Evolutionary conservation across 2,113 vertebrate species (phyloP), one percentile per base, ranked within the genome.

Genomic region (Hassar affinis): DNA sequence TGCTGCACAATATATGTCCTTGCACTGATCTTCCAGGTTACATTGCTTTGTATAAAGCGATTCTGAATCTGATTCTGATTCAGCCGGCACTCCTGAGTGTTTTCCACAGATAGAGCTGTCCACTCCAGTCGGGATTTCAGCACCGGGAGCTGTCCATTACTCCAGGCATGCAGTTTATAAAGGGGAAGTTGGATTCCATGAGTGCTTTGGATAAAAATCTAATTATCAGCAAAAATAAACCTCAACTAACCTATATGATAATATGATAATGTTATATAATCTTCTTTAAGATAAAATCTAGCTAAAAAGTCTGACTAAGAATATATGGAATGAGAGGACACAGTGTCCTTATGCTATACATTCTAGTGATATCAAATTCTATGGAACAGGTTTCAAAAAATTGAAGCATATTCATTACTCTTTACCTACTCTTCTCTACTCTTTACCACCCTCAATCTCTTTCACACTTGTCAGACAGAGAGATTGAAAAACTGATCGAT

Each of bases 391-490:
- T 83, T 80, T 85, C 45, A 42, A 42, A 45, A 38, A 64, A 66
- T 76, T 71, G 35, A 82, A 71, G 62, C 84, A 78, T 74, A 78
- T 79, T 81, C 84, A 79, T 52, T 33, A 56, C 54, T 25, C n/a
- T 38, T 25, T 42, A 42, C 20, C 71, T 27, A 22, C 14, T 9
- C 56, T 20, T 3, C 56, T 6, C 56, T 3, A 20, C 22, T 20
- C 22, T 15, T 4, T 15, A 0, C 54, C 8, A 8, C 72, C 18
- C 82, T 49, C 80, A 6, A 42, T 72, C 68, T 42, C 76, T 59
- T 33, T 49, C 14, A 85, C 64, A 52, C 3, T 42, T 42, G 68
- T 80, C 69, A 33, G 30, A 69, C 27, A 80, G 66, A 86, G 71
- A 79, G 56, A 59, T 14, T 12, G 12, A 17, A 27, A 30, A 38